These are phyloP conservation scores for Siniperca scherzeri DNA, from an alignment of 2,797 vertebrate species.

Conservation along the genomic window DNA sequence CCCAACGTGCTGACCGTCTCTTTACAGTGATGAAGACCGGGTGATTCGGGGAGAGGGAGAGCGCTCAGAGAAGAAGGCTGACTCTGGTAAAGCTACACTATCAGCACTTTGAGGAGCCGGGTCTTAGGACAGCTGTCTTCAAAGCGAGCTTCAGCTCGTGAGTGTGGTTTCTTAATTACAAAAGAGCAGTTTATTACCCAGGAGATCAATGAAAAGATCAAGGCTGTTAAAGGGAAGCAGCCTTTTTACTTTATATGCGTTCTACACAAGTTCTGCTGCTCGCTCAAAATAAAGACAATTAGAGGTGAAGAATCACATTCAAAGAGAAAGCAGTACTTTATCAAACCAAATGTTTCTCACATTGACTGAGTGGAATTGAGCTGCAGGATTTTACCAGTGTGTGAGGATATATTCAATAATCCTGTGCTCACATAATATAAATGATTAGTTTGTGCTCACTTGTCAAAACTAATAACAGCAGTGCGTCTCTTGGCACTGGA, in stretches of 20 bases:
- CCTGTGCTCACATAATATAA: slow-evolving; percentile 27
- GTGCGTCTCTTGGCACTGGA: slow-evolving; percentile 18
- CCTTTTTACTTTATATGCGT: slow-evolving; percentile 63
- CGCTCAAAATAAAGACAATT: slow-evolving; percentile 70
- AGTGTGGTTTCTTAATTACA: slow-evolving; percentile 80
- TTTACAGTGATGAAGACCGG: slow-evolving; percentile 35
- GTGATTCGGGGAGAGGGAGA: slow-evolving; percentile 6
- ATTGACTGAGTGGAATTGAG: slow-evolving; percentile 20
- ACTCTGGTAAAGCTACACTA: slow-evolving; percentile 56
- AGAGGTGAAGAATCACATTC: slow-evolving; percentile 39
- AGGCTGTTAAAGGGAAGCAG: slow-evolving; percentile 68
- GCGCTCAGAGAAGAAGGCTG: slow-evolving; percentile 22
- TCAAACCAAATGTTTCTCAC: slow-evolving; percentile 45
- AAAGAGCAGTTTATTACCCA: slow-evolving; percentile 80
- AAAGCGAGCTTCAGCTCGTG: slow-evolving; percentile 60
- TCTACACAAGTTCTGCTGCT: slow-evolving; percentile 57
- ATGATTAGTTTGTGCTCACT: slow-evolving; percentile 30
- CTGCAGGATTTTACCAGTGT: slow-evolving; percentile 39
- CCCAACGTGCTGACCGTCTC: slow-evolving; percentile 53
- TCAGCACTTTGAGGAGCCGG: slow-evolving; percentile 74
- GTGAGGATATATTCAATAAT: slow-evolving; percentile 24
- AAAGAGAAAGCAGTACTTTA: slow-evolving; percentile 38
- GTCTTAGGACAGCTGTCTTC: slow-evolving; percentile 59
- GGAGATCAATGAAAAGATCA: slow-evolving; percentile 83
- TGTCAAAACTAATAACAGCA: slow-evolving; percentile 22